Base-by-base conservation (phyloP, 2,113 vertebrate species). In the Dipodomys stephensi region DNA sequence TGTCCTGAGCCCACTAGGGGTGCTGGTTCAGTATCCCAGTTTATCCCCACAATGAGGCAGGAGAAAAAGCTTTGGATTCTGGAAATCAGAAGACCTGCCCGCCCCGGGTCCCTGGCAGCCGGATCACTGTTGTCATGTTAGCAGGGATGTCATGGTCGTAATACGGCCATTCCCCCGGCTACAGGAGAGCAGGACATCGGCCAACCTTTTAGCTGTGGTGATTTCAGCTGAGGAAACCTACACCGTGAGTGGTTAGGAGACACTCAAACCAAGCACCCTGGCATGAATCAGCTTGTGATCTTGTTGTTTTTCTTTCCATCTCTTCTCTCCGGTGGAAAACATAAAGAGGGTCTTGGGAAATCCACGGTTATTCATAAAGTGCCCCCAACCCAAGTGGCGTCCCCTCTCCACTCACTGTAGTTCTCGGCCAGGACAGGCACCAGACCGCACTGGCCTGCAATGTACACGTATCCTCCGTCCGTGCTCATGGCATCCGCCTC, bases 401-500 rank as follows among this genome's bases (percentile, higher is more conserved):
- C 13, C 20, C 5, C 49, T 44, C 18, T 49, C 12, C 60, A 84
- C 96, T 96, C 83, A 97, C 97, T 1, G 1, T 97, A 96, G 92
- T 92, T 96, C 86, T 97, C 97, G 2, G 94, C 96, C 86, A 97
- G 1, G 73, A 96, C 96, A 6, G 97, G 97, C 16, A 96, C 73
- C 44, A 97, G 88, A 22, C 99, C 99, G 73, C 99, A 99, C 71
- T 98, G 97, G 1, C 99, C 99, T 20, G 99, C 99, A 19, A 98
- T 98, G 94, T 98, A 99, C 92, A 99, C 96, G 62, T 98, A 97
- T 13, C 99, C 99, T 97, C 99, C 99, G 15, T 99, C 99, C 49
- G 99, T 94, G 77, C 98, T 97, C 84, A 99, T 97, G 11, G 98
- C 99, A 88, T 99, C 99, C 9, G 99, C 99, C 79, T 99, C 98